phyloP scores from a whole-genome alignment of 1,140 invertebrate species.

The Sarcophaga peregrina region DNA sequence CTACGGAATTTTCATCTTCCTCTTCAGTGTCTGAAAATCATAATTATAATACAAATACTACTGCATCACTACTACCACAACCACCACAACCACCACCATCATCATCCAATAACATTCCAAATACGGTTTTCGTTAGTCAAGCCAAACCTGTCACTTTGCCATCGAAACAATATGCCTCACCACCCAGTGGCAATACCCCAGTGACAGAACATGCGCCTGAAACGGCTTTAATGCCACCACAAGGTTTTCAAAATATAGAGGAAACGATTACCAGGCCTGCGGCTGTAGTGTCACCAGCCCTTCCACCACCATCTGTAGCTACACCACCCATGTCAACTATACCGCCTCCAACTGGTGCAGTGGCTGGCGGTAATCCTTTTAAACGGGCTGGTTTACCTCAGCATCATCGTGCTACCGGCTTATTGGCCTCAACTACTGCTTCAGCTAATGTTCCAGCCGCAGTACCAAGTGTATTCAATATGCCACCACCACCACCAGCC shows the following conservation, averaged over 20 bases:
- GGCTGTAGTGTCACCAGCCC: conserved; percentile 30
- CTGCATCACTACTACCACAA: neutral
- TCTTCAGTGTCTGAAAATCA: conserved; percentile 34
- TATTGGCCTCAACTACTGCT: conserved; percentile 52
- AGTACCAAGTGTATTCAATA: conserved; percentile 31
- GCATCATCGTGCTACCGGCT: conserved; percentile 60
- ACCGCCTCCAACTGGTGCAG: conserved; percentile 36
- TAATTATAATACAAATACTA: conserved; percentile 36
- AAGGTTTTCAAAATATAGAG: conserved; percentile 58
- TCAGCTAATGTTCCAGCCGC: conserved; percentile 40
- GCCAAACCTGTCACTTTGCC: conserved; percentile 48
- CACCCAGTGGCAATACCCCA: conserved; percentile 43
- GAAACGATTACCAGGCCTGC: conserved; percentile 4
- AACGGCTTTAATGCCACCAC: conserved; percentile 41
- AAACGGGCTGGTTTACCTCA: conserved; percentile 64
- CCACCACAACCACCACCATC: neutral
- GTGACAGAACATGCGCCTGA: conserved; percentile 22
- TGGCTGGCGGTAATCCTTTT: conserved; percentile 56
- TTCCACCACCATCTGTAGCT: conserved; percentile 30
- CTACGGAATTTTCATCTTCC: conserved; percentile 26
- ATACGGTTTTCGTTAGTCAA: conserved; percentile 48
- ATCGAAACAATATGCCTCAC: conserved; percentile 46
- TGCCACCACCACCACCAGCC: conserved; percentile 46
- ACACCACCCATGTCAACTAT: conserved; percentile 37
- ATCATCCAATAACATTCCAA: conserved; percentile 45